Conservation (phyloP, 2,113 vertebrate species). For the Ahaetulla prasina region DNA sequence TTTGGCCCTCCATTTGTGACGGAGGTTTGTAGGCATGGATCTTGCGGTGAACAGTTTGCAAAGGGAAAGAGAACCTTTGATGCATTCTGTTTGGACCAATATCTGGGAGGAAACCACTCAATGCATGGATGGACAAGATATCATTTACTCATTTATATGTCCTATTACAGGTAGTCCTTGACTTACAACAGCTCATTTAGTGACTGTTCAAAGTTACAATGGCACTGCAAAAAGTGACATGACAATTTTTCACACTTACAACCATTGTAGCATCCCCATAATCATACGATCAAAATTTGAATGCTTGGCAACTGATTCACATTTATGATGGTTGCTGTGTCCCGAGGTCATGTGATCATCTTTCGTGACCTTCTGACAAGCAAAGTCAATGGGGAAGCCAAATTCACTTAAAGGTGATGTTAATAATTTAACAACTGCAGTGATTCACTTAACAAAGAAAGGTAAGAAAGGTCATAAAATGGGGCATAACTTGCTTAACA, state of each 20-base stretch:
- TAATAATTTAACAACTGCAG: too few species aligned
- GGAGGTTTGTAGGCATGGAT: neutral
- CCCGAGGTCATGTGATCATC: neutral
- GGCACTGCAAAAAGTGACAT: neutral
- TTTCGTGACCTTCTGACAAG: too few species aligned
- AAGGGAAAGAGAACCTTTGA: neutral
- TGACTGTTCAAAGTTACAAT: neutral
- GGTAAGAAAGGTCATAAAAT: too few species aligned
- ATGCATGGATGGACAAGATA: too few species aligned
- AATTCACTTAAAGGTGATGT: too few species aligned
- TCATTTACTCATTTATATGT: neutral
- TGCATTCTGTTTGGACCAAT: neutral
- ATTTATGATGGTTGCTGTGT: neutral
- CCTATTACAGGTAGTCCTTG: neutral
- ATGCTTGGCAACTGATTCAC: neutral
- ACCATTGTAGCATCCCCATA: neutral
- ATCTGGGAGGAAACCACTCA: neutral
- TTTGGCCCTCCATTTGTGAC: neutral
- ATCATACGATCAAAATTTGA: neutral
- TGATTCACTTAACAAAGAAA: too few species aligned
- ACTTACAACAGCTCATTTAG: neutral
- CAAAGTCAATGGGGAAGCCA: too few species aligned
- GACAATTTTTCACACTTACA: neutral
- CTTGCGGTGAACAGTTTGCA: neutral
- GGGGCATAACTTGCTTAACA: too few species aligned